A percentile compares a stretch with the other conserved stretches of the same genome.
phyloP scores from a whole-genome alignment of 2,888 invertebrate genomes.

The Plutella xylostella region DNA sequence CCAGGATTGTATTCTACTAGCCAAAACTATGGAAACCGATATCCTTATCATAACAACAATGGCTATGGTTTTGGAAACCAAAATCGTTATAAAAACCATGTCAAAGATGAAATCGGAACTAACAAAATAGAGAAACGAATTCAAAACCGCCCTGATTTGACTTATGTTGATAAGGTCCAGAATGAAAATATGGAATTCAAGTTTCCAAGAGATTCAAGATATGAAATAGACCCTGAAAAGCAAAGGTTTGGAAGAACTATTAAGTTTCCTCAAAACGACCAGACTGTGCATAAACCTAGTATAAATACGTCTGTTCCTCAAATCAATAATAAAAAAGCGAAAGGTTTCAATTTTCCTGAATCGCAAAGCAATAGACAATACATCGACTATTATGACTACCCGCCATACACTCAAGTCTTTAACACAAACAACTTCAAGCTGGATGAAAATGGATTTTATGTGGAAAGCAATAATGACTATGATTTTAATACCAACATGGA shows the following conservation, averaged over 20 bases:
- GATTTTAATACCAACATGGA: constrained; percentile 3
- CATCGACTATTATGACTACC: constrained; percentile 16
- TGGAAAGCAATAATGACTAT: constrained; percentile 4
- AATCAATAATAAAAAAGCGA: constrained; percentile 12
- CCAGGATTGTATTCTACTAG: not conserved
- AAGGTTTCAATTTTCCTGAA: constrained; percentile 31
- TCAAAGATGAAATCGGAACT: constrained; percentile 15
- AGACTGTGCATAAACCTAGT: not conserved
- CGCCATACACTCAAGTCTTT: constrained; percentile 32
- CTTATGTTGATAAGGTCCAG: constrained; percentile 18
- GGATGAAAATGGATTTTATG: constrained; percentile 7
- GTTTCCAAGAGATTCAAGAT: constrained; percentile 31
- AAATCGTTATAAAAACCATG: constrained; percentile 23
- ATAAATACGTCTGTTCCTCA: not conserved
- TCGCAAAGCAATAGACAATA: constrained; percentile 19
- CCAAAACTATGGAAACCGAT: constrained; percentile 12
- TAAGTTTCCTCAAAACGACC: constrained; percentile 23
- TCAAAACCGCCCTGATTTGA: constrained; percentile 35
- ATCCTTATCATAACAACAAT: not conserved
- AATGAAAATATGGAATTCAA: constrained; percentile 29
- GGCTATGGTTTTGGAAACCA: not conserved
- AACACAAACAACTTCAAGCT: constrained; percentile 20
- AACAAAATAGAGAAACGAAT: constrained; percentile 39
- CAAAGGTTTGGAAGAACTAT: constrained; percentile 20
- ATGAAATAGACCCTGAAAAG: constrained; percentile 7